phyloP scores from a whole-genome alignment of 2,113 vertebrate species.

The Onychostruthus taczanowskii region DNA sequence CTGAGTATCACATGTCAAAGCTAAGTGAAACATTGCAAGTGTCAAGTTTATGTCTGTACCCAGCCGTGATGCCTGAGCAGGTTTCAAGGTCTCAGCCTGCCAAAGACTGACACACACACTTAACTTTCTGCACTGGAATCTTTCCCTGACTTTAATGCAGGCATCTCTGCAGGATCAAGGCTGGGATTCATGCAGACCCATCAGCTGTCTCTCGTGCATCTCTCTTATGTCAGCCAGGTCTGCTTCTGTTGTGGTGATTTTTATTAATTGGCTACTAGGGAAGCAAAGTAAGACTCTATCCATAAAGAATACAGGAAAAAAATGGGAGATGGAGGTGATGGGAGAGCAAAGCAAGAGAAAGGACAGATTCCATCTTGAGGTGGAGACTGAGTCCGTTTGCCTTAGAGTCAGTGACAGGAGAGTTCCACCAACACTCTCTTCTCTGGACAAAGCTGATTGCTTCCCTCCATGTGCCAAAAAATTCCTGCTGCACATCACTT shows the following conservation, averaged over 20 bases:
- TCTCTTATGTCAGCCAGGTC: not conserved
- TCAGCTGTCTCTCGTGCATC: not conserved
- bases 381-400: not conserved
- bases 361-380: not conserved
- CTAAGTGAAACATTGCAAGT: not conserved
- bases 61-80: not conserved
- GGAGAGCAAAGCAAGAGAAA: not conserved
- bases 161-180: not conserved
- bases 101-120: not conserved
- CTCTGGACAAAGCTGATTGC: not conserved
- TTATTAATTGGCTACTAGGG: not conserved
- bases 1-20: not conserved
- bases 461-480: not conserved
- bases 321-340: not conserved
- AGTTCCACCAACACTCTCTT: not conserved
- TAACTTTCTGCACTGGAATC: not conserved
- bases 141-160: not conserved
- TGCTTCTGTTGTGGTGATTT: not conserved
- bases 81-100: conserved; percentile 37
- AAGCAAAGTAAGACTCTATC: not conserved
- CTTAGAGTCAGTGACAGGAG: not conserved
- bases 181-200: not conserved
- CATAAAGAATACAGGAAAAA: not conserved
- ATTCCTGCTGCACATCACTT: not conserved
- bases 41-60: conserved; percentile 27